phyloP scores from a whole-genome alignment of 2,113 vertebrate species.

The Chaenogobius annularis region DNA sequence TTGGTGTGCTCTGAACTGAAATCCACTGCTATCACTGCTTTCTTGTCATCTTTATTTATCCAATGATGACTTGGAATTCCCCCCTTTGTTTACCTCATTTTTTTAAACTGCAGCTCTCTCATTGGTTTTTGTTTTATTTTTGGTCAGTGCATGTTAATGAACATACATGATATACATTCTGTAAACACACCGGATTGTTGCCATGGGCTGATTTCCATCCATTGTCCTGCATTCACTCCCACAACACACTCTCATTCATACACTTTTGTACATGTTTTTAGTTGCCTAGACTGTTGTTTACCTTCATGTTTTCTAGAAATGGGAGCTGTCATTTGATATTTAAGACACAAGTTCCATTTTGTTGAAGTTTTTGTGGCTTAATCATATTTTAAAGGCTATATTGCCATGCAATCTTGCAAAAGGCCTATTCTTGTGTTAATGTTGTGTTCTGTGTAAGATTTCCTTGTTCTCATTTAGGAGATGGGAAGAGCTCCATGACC shows the following conservation, averaged over 20 bases:
- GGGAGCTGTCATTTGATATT: slow-evolving; percentile 51
- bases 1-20: slow-evolving; percentile 1
- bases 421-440: neutral
- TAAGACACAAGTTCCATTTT: neutral
- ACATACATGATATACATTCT: no score
- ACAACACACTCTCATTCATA: no score
- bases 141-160: no score
- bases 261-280: no score
- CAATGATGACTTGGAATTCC: neutral
- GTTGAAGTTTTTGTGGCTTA: neutral
- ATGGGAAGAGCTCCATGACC: slow-evolving; percentile 38
- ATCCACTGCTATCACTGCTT: neutral
- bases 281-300: neutral
- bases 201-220: no score
- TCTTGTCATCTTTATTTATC: neutral
- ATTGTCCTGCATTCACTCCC: no score
- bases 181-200: no score
- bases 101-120: slow-evolving; percentile 63
- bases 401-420: neutral
- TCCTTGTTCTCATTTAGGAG: slow-evolving; percentile 45
- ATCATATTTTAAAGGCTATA: neutral
- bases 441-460: slow-evolving; percentile 32
- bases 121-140: no score
- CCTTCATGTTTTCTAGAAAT: neutral
- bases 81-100: slow-evolving; percentile 18